Percentiles rank a stretch among this genome's conserved stretches.
Conservation (phyloP, 2,888 invertebrate species). For the Phalera bucephala region DNA sequence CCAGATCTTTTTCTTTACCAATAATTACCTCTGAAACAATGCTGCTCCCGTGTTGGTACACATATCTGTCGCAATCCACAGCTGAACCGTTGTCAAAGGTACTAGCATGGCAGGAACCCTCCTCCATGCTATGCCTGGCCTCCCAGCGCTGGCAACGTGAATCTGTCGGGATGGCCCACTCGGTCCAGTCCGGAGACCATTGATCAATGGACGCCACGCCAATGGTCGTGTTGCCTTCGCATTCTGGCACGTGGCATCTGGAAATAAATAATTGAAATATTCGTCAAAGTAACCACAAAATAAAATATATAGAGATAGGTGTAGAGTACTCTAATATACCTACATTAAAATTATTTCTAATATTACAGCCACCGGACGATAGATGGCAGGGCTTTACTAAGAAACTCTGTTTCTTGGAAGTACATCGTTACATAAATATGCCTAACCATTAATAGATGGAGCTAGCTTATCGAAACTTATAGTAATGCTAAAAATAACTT, state of each 20-base stretch:
- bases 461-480: no score
- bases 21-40: slow-evolving; percentile 78
- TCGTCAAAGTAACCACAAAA: no score
- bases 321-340: no score
- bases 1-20: no score
- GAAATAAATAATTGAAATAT: background rate
- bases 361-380: no score
- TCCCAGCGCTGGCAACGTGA: slow-evolving; percentile 51
- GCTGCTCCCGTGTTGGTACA: slow-evolving; percentile 74
- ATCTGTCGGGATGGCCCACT: slow-evolving; percentile 46
- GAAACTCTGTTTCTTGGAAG: no score
- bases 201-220: slow-evolving; percentile 33
- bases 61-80: slow-evolving; percentile 62
- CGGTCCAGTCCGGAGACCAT: slow-evolving; percentile 48
- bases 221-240: slow-evolving; percentile 56
- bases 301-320: no score
- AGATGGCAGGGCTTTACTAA: no score
- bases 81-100: slow-evolving; percentile 56
- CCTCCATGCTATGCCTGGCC: slow-evolving; percentile 8
- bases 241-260: slow-evolving; percentile 80
- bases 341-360: no score
- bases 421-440: no score
- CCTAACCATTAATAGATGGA: no score
- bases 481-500: no score
- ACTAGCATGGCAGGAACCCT: slow-evolving; percentile 43